Conservation (phyloP, 1,140 invertebrate species). For the Megalopta genalis region DNA sequence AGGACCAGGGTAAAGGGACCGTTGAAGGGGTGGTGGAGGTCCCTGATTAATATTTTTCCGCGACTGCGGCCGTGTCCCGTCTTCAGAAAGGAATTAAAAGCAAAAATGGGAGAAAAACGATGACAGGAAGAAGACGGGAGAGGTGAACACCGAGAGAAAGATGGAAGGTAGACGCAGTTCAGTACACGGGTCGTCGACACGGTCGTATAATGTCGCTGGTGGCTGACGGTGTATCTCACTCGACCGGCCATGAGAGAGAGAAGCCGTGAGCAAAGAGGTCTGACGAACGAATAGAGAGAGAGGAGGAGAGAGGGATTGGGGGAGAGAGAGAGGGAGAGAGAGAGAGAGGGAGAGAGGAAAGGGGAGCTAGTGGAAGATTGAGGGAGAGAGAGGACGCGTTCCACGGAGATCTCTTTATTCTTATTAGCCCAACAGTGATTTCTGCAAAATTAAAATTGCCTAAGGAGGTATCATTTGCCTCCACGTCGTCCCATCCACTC, state of each 20-base stretch:
- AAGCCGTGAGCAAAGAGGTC: constrained; percentile 4
- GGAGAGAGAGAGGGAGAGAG: no score
- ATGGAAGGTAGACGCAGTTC: constrained; percentile 57
- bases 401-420: constrained; percentile 76
- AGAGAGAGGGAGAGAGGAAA: no score
- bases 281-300: not conserved
- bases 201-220: constrained; percentile 66
- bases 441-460: constrained; percentile 80
- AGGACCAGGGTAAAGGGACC: not conserved
- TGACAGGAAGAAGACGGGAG: not conserved
- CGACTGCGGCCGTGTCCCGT: constrained; percentile 39
- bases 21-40: constrained; percentile 1
- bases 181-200: constrained; percentile 63
- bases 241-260: constrained; percentile 50
- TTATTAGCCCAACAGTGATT: constrained; percentile 80
- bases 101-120: constrained; percentile 26
- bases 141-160: constrained; percentile 38
- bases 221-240: constrained; percentile 61
- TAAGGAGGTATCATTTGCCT: constrained; percentile 79
- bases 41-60: constrained; percentile 67
- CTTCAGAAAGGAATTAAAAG: constrained; percentile 61
- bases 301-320: no score
- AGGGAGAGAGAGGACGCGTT: constrained; percentile 23
- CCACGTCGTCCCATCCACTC: constrained; percentile 62
- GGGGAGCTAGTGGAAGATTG: no score